Percentiles rank a stretch among this genome's conserved stretches.
Evolutionary conservation across 2,888 invertebrate genomes (phyloP).

Genomic region (Epinotia demarniana): DNA sequence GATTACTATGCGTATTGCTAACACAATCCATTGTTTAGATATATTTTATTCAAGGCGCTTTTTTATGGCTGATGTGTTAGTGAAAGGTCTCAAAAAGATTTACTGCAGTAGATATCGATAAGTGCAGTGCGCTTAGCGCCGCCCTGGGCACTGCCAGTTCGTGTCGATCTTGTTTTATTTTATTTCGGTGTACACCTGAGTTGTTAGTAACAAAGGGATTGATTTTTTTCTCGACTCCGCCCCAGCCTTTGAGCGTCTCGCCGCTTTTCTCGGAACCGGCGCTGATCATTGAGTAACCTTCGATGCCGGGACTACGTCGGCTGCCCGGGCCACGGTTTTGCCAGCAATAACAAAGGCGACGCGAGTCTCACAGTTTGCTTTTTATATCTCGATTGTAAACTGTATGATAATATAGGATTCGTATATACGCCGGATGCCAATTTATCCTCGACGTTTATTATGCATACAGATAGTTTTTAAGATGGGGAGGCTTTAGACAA

Average conservation of each 20-base stretch:
- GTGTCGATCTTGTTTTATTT: conserved; percentile 71
- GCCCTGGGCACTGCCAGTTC: conserved; percentile 66
- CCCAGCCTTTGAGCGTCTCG: conserved; percentile 72
- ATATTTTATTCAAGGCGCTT: neutral
- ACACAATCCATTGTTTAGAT: neutral
- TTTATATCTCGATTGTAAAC: conserved; percentile 19
- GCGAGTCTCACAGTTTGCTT: conserved; percentile 20
- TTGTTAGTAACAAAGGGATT: conserved; percentile 82
- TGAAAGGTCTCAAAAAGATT: conserved; percentile 20
- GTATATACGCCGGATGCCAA: neutral
- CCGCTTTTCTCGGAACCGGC: conserved; percentile 75
- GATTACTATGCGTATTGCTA: neutral
- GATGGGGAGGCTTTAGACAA: neutral
- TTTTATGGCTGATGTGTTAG: conserved; percentile 2
- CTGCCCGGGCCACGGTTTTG: conserved; percentile 40
- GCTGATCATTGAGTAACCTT: conserved; percentile 75
- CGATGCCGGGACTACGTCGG: conserved; percentile 55
- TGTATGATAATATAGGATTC: conserved; percentile 8
- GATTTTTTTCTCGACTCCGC: conserved; percentile 74
- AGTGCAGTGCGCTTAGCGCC: conserved; percentile 59
- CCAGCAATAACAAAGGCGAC: conserved; percentile 38
- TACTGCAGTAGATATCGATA: conserved; percentile 61
- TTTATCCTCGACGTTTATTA: conserved; percentile 1
- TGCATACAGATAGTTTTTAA: neutral
- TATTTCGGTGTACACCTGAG: conserved; percentile 79